These are phyloP conservation scores for Nymphalis urticae DNA, from an alignment of 2,888 invertebrate species.

Conservation along the genomic window DNA sequence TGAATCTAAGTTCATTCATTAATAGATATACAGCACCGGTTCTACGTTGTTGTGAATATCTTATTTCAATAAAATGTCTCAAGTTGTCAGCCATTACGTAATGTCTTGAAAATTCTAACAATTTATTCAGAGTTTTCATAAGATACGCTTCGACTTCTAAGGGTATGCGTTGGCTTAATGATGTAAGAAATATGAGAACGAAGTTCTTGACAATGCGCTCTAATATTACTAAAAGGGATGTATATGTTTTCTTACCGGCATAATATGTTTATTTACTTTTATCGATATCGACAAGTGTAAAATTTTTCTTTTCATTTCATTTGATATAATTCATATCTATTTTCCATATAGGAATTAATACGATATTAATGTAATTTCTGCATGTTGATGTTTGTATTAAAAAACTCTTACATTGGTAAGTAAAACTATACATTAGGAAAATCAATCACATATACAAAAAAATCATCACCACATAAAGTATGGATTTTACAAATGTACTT, in stretches of 20 bases:
- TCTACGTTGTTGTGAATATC: neutral
- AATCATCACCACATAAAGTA: too few species aligned
- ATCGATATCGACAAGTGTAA: conserved; percentile 20
- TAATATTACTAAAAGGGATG: conserved; percentile 47
- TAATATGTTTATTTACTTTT: conserved; percentile 2
- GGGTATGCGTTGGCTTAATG: conserved; percentile 59
- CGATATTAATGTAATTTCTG: too few species aligned
- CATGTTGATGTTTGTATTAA: too few species aligned
- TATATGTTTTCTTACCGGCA: neutral
- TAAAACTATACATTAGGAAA: too few species aligned
- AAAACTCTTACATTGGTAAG: too few species aligned
- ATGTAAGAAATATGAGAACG: conserved; percentile 70
- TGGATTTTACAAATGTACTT: too few species aligned
- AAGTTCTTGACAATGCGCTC: conserved; percentile 51
- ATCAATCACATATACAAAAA: too few species aligned
- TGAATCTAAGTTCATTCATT: neutral
- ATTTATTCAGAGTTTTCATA: conserved; percentile 38
- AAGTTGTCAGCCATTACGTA: conserved; percentile 24
- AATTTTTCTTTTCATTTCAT: neutral
- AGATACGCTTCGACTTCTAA: conserved; percentile 40
- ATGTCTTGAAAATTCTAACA: conserved; percentile 20
- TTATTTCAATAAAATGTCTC: conserved; percentile 24
- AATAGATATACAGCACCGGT: neutral
- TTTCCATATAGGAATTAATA: neutral
- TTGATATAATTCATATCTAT: neutral